phyloP scores from a whole-genome alignment of 2,113 vertebrate genomes.

The Puma concolor region DNA sequence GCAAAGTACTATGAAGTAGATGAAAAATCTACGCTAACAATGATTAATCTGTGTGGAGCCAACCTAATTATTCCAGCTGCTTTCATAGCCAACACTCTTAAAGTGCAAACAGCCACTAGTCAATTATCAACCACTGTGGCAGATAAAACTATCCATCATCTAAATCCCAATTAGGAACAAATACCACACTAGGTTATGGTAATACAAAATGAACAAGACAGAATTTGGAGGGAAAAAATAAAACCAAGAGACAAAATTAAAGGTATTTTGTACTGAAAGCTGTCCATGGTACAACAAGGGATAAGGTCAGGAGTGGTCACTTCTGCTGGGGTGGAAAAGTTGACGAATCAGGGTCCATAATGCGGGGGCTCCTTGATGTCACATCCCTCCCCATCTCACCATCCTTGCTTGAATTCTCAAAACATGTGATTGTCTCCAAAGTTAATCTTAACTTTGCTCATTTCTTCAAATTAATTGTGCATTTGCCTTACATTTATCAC shows the following conservation, averaged over 20 bases:
- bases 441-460: neutral
- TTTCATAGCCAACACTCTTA: neutral
- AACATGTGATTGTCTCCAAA: neutral
- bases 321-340: neutral
- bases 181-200: neutral
- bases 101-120: neutral
- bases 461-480: neutral
- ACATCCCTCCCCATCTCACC: neutral
- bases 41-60: neutral
- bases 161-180: neutral
- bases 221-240: neutral
- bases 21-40: neutral
- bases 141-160: neutral
- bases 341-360: neutral
- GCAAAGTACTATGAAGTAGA: neutral
- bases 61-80: neutral
- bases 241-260: neutral
- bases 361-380: neutral
- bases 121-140: neutral
- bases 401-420: neutral
- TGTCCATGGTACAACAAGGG: neutral
- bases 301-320: neutral
- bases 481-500: neutral
- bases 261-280: neutral
- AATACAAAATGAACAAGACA: neutral